Conservation (phyloP, 2,113 vertebrate species). For the Pterophyllum scalare region DNA sequence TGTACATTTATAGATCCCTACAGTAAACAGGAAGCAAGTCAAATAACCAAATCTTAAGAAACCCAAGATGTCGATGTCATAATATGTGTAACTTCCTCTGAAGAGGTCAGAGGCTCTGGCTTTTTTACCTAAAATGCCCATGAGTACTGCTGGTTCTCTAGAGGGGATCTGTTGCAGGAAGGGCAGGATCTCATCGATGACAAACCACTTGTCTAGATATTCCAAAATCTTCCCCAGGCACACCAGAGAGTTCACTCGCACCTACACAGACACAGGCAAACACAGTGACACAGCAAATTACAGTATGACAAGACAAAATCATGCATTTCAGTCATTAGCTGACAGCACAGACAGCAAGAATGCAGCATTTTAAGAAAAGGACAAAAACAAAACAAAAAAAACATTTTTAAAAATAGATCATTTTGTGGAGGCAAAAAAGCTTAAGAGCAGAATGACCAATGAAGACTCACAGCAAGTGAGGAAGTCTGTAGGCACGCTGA, state of each 20-base stretch:
- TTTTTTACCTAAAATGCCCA: constrained; percentile 95
- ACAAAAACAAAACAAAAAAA: neutral
- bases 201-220: constrained; percentile 98
- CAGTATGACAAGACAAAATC: neutral
- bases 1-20: constrained; percentile 99
- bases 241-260: constrained; percentile 97
- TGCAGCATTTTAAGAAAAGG: neutral
- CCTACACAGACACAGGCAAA: constrained; percentile 73
- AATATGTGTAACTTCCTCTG: neutral
- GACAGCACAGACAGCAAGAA: neutral
- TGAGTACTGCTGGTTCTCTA: constrained; percentile 96
- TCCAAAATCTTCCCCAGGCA: constrained; percentile 98
- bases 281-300: neutral
- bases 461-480: constrained; percentile 92
- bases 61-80: neutral
- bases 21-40: neutral
- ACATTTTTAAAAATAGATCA: neutral
- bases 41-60: neutral
- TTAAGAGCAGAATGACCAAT: neutral
- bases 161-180: constrained; percentile 98
- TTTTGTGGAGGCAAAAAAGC: neutral
- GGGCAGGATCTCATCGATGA: constrained; percentile 96
- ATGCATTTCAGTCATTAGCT: neutral
- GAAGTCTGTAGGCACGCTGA: constrained; percentile 96
- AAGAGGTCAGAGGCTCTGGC: neutral